These are phyloP conservation scores for Eubasilissa regina DNA, from an alignment of 1,140 invertebrate species.

Conservation along the genomic window DNA sequence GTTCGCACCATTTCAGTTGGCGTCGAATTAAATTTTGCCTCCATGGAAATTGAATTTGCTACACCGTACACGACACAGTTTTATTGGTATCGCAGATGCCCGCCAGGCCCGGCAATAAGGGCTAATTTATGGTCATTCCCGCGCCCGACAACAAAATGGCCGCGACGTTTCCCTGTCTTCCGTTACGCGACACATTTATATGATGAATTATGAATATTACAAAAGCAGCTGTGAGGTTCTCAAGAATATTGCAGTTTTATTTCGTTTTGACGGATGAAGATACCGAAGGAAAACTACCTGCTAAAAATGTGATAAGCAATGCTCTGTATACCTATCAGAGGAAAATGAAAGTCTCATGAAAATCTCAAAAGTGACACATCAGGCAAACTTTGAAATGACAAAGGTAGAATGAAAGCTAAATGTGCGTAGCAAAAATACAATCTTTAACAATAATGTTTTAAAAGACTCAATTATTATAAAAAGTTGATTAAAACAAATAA, in stretches of 20 bases:
- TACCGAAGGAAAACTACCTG: no score
- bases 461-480: no score
- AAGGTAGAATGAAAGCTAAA: no score
- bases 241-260: neutral
- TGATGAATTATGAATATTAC: slow-evolving; percentile 27
- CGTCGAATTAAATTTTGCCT: slow-evolving; percentile 48
- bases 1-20: slow-evolving; percentile 34
- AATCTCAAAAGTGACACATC: no score
- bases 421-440: no score
- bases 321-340: no score
- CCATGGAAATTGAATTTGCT: slow-evolving; percentile 53
- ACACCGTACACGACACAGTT: slow-evolving; percentile 38
- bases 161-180: neutral
- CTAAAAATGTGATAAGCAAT: no score
- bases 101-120: slow-evolving; percentile 43
- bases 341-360: no score
- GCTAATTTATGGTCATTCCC: slow-evolving; percentile 36
- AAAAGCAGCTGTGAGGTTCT: neutral
- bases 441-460: no score
- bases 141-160: slow-evolving; percentile 17
- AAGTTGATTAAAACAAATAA: no score
- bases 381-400: no score
- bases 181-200: neutral
- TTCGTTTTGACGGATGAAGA: neutral
- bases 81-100: slow-evolving; percentile 45